Percentiles rank a stretch among this genome's conserved stretches.
Evolutionary conservation across 2,113 vertebrate genomes (phyloP).

Genomic region (Equus quagga): DNA sequence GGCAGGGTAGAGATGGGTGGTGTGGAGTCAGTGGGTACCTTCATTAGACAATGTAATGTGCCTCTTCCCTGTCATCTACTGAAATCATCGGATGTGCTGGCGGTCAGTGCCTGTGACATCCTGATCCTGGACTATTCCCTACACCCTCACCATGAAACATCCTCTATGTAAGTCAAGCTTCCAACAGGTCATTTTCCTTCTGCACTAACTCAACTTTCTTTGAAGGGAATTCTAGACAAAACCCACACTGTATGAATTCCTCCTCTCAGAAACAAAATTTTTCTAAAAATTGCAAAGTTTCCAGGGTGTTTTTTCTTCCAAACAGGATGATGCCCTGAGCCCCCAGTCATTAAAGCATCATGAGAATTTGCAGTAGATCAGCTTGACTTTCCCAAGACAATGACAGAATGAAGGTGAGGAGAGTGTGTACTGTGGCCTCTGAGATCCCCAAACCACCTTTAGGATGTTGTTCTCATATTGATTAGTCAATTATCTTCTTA

Average conservation of each 20-base stretch:
- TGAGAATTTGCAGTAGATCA: not conserved
- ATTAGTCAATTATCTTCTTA: slow-evolving; percentile 50
- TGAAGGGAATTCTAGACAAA: not conserved
- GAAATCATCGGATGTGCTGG: too few species aligned
- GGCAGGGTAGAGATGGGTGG: rapidly evolving
- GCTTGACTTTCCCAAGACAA: not conserved
- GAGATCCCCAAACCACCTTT: not conserved
- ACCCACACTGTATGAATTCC: not conserved
- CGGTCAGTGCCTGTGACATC: rapidly evolving
- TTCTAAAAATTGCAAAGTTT: not conserved
- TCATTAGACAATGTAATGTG: rapidly evolving
- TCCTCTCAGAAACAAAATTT: not conserved
- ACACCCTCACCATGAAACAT: not conserved
- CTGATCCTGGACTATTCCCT: not conserved
- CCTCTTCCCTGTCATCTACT: too few species aligned
- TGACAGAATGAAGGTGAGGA: not conserved
- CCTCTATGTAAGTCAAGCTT: rapidly evolving
- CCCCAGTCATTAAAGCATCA: rapidly evolving
- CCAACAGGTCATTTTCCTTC: rapidly evolving
- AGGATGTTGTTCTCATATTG: not conserved
- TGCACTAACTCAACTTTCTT: too few species aligned
- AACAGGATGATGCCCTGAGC: rapidly evolving
- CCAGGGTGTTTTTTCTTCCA: not conserved
- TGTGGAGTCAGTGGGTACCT: too few species aligned
- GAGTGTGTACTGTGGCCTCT: not conserved